Evolutionary conservation across 2,888 invertebrate species (phyloP).

Genomic region (Polyommatus icarus): DNA sequence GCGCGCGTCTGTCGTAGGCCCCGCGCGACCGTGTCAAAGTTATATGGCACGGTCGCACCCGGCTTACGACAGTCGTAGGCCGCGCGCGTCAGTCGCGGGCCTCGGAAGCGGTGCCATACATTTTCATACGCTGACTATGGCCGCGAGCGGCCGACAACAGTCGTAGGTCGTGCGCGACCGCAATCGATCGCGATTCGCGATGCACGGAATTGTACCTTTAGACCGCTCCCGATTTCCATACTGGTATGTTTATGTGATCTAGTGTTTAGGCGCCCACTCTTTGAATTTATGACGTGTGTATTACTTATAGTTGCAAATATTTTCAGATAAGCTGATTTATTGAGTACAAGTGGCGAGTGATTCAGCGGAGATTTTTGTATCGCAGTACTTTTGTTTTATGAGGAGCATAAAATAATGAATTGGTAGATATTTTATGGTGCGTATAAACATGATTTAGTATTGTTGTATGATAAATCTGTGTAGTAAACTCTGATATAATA

Average conservation of each 20-base stretch:
- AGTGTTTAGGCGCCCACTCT: conserved; percentile 79
- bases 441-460: neutral
- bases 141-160: no score
- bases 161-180: no score
- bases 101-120: no score
- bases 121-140: no score
- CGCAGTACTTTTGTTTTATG: neutral
- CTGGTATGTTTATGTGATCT: conserved; percentile 73
- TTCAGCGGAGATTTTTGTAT: conserved; percentile 6
- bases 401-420: conserved; percentile 3
- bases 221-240: conserved; percentile 67
- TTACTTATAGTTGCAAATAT: conserved; percentile 56
- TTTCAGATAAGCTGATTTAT: conserved; percentile 35
- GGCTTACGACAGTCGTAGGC: no score
- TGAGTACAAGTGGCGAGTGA: conserved; percentile 38
- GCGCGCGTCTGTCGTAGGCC: no score
- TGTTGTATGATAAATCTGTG: neutral
- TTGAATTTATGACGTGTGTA: conserved; percentile 74
- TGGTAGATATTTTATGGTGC: neutral
- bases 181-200: no score
- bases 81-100: no score
- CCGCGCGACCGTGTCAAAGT: no score
- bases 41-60: no score
- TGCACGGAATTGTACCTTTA: no score
- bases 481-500: neutral